Evolutionary conservation across 2,797 vertebrate genomes (phyloP).

Genomic region (Channallabes apus): DNA sequence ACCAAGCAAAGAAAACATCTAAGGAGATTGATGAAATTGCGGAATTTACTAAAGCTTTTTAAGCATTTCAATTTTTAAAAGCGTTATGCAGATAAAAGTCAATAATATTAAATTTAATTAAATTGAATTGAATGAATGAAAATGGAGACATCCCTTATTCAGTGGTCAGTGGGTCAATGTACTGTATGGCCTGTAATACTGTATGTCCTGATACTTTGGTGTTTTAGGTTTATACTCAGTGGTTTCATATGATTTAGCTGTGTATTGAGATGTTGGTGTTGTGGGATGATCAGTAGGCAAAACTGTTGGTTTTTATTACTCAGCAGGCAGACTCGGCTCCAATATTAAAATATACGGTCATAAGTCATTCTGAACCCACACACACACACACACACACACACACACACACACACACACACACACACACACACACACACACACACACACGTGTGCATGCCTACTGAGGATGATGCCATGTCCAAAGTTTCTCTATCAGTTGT

Average conservation of each 20-base stretch:
- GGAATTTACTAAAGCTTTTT: too few species aligned
- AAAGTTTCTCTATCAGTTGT: neutral
- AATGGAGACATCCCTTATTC: too few species aligned
- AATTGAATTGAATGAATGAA: too few species aligned
- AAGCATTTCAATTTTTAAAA: too few species aligned
- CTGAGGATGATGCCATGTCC: constrained; percentile 5
- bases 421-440: neutral
- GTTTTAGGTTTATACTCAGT: neutral
- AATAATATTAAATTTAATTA: too few species aligned
- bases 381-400: neutral
- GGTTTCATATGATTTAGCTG: neutral
- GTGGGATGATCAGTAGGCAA: constrained; percentile 17
- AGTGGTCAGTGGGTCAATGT: neutral
- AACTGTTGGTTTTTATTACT: constrained; percentile 12
- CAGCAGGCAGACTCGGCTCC: constrained; percentile 7
- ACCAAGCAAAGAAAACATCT: too few species aligned
- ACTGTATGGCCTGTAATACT: neutral
- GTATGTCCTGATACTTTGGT: neutral
- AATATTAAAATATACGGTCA: constrained; percentile 2
- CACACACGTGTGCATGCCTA: neutral
- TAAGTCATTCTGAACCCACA: constrained; percentile 6
- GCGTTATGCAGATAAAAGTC: too few species aligned
- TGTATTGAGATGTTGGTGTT: constrained; percentile 4
- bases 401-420: constrained; percentile 2
- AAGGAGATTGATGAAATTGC: too few species aligned